Evolutionary conservation across 2,113 vertebrate genomes (phyloP), one percentile per base, ranked within the genome.

Genomic region (Acanthisitta chloris): DNA sequence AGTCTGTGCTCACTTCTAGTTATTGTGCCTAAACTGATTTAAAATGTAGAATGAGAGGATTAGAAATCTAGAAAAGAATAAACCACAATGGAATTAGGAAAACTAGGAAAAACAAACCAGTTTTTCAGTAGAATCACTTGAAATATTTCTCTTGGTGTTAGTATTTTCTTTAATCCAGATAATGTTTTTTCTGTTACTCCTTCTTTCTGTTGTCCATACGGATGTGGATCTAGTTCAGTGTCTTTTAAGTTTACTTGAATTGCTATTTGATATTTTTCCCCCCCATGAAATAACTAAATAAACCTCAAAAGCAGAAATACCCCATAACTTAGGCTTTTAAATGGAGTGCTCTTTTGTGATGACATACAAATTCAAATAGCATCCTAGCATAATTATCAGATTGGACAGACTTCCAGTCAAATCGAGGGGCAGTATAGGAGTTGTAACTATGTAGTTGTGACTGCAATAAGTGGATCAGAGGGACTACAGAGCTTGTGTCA

Each of bases 321-420:
- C 25, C 10, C 2, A 6, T 31, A 31, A 34, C 4, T 13, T 51
- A 34, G 5, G 10, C 12, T 24, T 48, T 67, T 49, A 81, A 80
- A 14, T 10, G 15, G 46, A 29, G 15, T 38, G 18, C 16, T 61
- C 3, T 54, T 0, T 48, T 61, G 28, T 34, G 31, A 8, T 5
- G 4, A 57, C 15, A 31, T 19, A 34, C 17, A 6, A 52, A 58
- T 58, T 72, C 31, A 48, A 17, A 18, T 54, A 59, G 10, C 16
- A 2, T 46, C 3, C 14, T 65, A 40, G 45, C 28, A 42, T 79
- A 42, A 36, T 45, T 40, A 40, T 25, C 10, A n/a, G 17, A 42
- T 14, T 34, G 31, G 48, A 72, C 7, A 71, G 14, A 10, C 58
- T 64, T 36, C 40, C 23, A 18, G 7, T 29, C 21, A 59, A 69